phyloP scores from a whole-genome alignment of 2,888 invertebrate genomes.

The Hesperia comma region DNA sequence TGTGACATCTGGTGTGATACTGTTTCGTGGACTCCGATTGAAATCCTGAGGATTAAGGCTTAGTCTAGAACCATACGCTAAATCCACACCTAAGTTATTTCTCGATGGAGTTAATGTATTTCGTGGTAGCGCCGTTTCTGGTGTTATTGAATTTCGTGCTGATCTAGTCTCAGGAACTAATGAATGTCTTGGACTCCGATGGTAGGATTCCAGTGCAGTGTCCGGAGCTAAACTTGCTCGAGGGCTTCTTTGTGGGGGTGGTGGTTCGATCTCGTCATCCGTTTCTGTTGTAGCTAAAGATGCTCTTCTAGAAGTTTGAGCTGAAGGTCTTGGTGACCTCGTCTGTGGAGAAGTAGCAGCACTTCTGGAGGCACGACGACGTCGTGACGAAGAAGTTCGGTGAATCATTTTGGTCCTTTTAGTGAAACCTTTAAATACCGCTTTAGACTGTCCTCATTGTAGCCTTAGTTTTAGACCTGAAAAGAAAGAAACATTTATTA shows the following conservation, averaged over 20 bases:
- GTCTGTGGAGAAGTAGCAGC: constrained; percentile 86
- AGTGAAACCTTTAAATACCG: neutral
- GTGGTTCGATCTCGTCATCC: constrained; percentile 81
- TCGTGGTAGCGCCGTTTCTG: constrained; percentile 83
- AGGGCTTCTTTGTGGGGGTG: constrained; percentile 76
- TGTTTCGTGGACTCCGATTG: constrained; percentile 76
- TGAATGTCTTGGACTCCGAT: constrained; percentile 83
- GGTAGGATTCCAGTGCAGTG: constrained; percentile 76
- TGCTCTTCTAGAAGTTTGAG: constrained; percentile 80
- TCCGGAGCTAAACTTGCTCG: constrained; percentile 85
- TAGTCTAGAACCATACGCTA: constrained; percentile 80
- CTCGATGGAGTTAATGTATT: constrained; percentile 84
- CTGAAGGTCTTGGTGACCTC: constrained; percentile 76
- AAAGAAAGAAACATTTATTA: constrained; percentile 10
- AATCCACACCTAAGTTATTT: constrained; percentile 85
- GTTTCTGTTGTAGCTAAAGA: constrained; percentile 86
- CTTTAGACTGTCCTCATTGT: neutral
- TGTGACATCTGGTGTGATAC: constrained; percentile 75
- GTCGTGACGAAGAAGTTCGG: constrained; percentile 86
- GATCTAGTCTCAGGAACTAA: constrained; percentile 83
- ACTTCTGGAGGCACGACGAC: constrained; percentile 87
- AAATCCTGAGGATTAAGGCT: constrained; percentile 85
- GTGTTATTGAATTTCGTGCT: constrained; percentile 86
- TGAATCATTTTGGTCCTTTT: constrained; percentile 81
- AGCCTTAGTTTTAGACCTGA: constrained; percentile 6